These are phyloP conservation scores for Drosophila atripex DNA, from an alignment of 2,888 invertebrate genomes.

Conservation along the genomic window DNA sequence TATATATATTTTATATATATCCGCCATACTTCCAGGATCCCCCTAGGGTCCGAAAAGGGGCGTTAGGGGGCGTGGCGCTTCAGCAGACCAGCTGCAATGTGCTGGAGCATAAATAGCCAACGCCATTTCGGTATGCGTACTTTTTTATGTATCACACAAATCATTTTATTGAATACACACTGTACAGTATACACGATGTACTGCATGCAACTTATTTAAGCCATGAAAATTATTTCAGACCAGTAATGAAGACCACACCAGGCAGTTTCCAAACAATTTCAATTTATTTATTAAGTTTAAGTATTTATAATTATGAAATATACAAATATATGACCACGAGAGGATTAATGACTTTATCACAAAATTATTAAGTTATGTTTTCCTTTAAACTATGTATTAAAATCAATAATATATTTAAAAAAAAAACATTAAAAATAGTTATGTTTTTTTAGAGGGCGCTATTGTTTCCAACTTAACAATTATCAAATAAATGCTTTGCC, in stretches of 20 bases:
- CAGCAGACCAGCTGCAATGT: conserved; percentile 61
- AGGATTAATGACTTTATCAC: too few species aligned
- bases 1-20: conserved; percentile 5
- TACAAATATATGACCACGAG: too few species aligned
- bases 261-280: neutral
- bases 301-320: neutral
- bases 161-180: conserved; percentile 60
- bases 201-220: conserved; percentile 30
- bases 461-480: too few species aligned
- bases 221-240: conserved; percentile 1
- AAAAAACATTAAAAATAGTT: too few species aligned
- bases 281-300: neutral
- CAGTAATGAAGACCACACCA: neutral
- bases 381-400: too few species aligned
- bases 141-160: conserved; percentile 65
- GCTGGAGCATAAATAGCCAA: conserved; percentile 62
- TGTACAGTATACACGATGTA: conserved; percentile 10
- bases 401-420: too few species aligned
- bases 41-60: conserved; percentile 12
- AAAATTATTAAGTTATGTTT: too few species aligned
- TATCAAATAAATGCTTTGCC: too few species aligned
- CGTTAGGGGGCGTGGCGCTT: conserved; percentile 1
- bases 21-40: conserved; percentile 12
- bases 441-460: too few species aligned
- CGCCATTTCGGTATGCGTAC: conserved; percentile 67